A percentile compares a stretch with the other conserved stretches of the same genome.
Evolutionary conservation across 2,888 invertebrate genomes (phyloP).

Genomic region (Stenoptilia bipunctidactyla): DNA sequence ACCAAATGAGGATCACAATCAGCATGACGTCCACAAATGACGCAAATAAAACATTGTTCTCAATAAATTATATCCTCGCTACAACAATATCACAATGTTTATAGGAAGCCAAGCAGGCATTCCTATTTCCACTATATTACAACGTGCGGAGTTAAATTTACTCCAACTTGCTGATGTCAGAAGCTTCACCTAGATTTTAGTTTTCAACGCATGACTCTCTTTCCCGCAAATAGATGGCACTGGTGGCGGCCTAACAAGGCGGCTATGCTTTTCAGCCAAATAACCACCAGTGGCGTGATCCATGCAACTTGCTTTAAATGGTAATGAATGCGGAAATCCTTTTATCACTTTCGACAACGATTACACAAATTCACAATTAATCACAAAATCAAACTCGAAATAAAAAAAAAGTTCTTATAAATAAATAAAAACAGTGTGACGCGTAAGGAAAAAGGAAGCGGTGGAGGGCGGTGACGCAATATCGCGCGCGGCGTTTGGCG

Average conservation of each 20-base stretch:
- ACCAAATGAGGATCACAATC: no score
- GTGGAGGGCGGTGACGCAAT: conserved; percentile 24
- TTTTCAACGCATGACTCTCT: conserved; percentile 42
- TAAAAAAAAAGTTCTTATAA: no score
- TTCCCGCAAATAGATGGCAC: conserved; percentile 51
- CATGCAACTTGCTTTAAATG: no score
- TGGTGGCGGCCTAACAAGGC: conserved; percentile 32
- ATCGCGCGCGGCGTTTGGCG: no score
- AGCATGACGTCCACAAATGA: no score
- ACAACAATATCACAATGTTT: conserved; percentile 21
- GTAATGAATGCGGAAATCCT: no score
- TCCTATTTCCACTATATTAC: conserved; percentile 30
- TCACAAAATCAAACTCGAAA: no score
- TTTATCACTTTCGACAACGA: no score
- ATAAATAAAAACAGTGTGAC: conserved; percentile 18
- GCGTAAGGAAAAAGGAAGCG: conserved; percentile 17
- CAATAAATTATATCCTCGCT: no score
- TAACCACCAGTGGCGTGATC: conserved; percentile 1
- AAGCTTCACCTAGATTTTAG: conserved; percentile 64
- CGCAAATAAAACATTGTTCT: no score
- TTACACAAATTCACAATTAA: no score
- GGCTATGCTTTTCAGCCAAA: conserved; percentile 18
- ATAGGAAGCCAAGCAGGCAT: conserved; percentile 25
- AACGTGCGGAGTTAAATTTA: conserved; percentile 68
- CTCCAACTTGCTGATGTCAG: conserved; percentile 62